A percentile compares a stretch with the other conserved stretches of the same genome.
Conservation (phyloP, 2,797 vertebrate species). For the Microctenopoma lineatum region DNA sequence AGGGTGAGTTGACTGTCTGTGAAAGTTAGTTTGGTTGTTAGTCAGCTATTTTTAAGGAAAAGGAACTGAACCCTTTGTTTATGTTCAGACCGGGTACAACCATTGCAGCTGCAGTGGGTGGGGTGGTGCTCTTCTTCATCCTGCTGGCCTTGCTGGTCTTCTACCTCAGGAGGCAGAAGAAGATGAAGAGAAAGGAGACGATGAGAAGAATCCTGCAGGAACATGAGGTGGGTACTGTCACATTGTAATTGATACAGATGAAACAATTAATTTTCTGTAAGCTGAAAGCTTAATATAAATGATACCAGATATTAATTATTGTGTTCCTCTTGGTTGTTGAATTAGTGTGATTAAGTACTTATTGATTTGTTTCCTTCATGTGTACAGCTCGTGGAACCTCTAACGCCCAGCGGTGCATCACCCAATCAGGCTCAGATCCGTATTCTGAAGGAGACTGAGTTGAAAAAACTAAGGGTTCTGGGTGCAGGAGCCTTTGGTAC, state of each 20-base stretch:
- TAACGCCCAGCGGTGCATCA: constrained; percentile 94
- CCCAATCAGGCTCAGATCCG: constrained; percentile 99
- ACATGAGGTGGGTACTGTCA: constrained; percentile 85
- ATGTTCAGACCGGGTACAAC: constrained; percentile 88
- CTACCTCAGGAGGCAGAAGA: constrained; percentile 88
- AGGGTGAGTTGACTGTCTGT: constrained; percentile 79
- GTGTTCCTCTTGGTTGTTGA: background rate
- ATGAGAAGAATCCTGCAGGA: constrained; percentile 92
- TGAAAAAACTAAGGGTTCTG: constrained; percentile 93
- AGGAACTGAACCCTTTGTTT: background rate
- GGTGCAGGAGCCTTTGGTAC: constrained; percentile 97
- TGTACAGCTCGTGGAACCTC: constrained; percentile 91
- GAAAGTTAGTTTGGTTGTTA: background rate
- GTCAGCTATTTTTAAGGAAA: background rate
- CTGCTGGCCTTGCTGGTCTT: constrained; percentile 85
- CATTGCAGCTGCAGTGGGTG: constrained; percentile 89
- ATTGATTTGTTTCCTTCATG: background rate
- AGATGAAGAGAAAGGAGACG: constrained; percentile 90
- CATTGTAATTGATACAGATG: background rate
- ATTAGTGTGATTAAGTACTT: constrained; percentile 15
- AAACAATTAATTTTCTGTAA: background rate
- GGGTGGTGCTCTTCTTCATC: constrained; percentile 88
- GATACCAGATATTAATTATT: background rate
- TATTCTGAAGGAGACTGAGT: constrained; percentile 96
- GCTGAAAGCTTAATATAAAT: background rate